These are phyloP conservation scores for Papilio elwesi DNA, from an alignment of 2,888 invertebrate genomes.

Conservation along the genomic window DNA sequence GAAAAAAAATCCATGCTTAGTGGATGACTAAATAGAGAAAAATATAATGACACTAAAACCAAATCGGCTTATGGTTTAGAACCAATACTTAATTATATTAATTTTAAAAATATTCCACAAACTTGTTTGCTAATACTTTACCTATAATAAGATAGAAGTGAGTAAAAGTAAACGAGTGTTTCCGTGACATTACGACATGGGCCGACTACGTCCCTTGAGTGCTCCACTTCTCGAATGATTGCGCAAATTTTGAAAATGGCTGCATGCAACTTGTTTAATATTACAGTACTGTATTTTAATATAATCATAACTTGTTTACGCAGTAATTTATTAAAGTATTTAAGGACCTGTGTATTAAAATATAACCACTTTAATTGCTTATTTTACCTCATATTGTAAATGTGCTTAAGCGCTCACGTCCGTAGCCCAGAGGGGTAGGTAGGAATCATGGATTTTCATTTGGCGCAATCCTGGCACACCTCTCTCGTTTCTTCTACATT, in stretches of 20 bases:
- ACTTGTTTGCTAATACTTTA: constrained; percentile 10
- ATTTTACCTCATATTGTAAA: too few species aligned
- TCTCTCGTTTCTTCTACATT: too few species aligned
- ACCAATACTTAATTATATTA: background rate
- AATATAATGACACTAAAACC: too few species aligned
- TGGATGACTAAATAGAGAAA: too few species aligned
- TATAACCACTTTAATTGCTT: too few species aligned
- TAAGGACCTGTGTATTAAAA: too few species aligned
- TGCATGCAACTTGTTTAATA: constrained; percentile 8
- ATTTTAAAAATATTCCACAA: background rate
- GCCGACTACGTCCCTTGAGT: constrained; percentile 33
- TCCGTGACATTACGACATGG: constrained; percentile 35
- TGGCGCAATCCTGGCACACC: too few species aligned
- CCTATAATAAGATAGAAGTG: constrained; percentile 21
- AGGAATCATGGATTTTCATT: too few species aligned
- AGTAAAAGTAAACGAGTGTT: constrained; percentile 35
- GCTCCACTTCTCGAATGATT: constrained; percentile 33
- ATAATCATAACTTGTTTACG: constrained; percentile 12
- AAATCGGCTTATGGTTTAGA: too few species aligned
- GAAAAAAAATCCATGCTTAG: too few species aligned
- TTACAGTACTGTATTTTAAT: constrained; percentile 10
- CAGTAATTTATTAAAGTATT: background rate
- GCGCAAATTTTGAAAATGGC: constrained; percentile 32
- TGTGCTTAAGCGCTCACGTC: too few species aligned
- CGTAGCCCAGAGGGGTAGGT: too few species aligned